Base-by-base conservation (phyloP, 2,888 invertebrate genomes). In the Acanthosepion esculentum region DNA sequence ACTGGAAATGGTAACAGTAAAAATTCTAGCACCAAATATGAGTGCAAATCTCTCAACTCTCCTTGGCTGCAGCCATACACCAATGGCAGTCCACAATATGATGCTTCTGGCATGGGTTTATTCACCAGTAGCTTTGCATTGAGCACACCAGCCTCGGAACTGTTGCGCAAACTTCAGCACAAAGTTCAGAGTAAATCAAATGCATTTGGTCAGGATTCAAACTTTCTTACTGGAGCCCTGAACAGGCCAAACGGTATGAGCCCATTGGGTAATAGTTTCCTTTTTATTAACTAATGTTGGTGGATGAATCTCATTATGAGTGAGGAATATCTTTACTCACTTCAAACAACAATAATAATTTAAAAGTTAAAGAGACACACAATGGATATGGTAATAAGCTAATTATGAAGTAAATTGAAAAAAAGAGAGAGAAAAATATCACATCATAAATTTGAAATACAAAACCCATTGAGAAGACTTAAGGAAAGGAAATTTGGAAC, bases 61-160 rank as follows among this genome's bases (percentile, higher is more conserved):
- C 95, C 95, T 59, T 96, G 96, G 96, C 95, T 96, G 92, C 96
- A 96, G 95, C 96, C 96, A n/a, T 96, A 95, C 94, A 95, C 95
- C 29, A 95, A 95, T 92, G 95, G 95, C 91, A 94, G 96, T 26
- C 96, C 95, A 26, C 95, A 96, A 78, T 96, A 96, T 20, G 95
- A 95, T 93, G 95, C 96, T 4, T 94, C 96, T 50, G 96, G 96
- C 53, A 95, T 96, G 48, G 95, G 95, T 29, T 50, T 96, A 91
- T 96, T 96, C 94, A 95, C 95, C 94, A 95, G 96, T 20, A 96
- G 96, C 92, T 97, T 97, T 94, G 96, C 96, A 15, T 95, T 97
- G 92, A 97, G 96, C 95, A 97, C 97, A 6, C 97, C 97, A n/a
- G 97, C 97, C 48, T 97, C 97, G 64, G 97, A 97, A 95, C 96